Conservation (phyloP, 2,113 vertebrate genomes). For the Spilogale gracilis region DNA sequence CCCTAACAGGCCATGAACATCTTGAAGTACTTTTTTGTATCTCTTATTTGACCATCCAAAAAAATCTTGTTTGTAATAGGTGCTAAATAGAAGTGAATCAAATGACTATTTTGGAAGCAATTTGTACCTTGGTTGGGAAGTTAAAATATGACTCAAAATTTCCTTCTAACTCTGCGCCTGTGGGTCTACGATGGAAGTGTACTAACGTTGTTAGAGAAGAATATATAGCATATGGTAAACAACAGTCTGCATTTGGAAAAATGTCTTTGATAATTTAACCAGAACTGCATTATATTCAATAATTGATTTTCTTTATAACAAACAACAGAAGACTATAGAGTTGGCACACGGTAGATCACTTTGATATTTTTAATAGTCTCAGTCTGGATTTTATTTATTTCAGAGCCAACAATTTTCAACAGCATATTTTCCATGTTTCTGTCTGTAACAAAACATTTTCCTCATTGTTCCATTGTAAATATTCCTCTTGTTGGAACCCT, state of each 20-base stretch:
- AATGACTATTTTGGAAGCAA: background rate
- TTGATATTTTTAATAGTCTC: slow-evolving; percentile 84
- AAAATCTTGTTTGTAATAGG: background rate
- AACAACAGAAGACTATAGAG: slow-evolving; percentile 79
- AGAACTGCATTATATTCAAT: slow-evolving; percentile 78
- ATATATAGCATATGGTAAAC: slow-evolving; percentile 64
- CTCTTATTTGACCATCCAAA: slow-evolving; percentile 45
- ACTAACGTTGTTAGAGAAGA: slow-evolving; percentile 57
- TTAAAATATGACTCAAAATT: slow-evolving; percentile 62
- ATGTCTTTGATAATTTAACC: slow-evolving; percentile 81
- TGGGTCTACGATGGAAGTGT: slow-evolving; percentile 23
- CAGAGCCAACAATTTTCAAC: slow-evolving; percentile 82
- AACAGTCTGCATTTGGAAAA: slow-evolving; percentile 80
- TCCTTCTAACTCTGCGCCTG: slow-evolving; percentile 31
- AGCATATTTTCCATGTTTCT: slow-evolving; percentile 83
- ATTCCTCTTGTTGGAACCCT: slow-evolving; percentile 55
- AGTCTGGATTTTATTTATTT: slow-evolving; percentile 86
- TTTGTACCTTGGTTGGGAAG: slow-evolving; percentile 29
- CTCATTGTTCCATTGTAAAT: slow-evolving; percentile 76
- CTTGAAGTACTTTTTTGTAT: slow-evolving; percentile 21
- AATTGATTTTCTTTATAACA: slow-evolving; percentile 83
- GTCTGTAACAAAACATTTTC: slow-evolving; percentile 80
- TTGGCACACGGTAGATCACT: slow-evolving; percentile 79
- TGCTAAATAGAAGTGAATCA: background rate
- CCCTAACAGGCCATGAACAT: background rate